Conservation (phyloP, 2,888 invertebrate genomes). For the Hanleya hanleyi region DNA sequence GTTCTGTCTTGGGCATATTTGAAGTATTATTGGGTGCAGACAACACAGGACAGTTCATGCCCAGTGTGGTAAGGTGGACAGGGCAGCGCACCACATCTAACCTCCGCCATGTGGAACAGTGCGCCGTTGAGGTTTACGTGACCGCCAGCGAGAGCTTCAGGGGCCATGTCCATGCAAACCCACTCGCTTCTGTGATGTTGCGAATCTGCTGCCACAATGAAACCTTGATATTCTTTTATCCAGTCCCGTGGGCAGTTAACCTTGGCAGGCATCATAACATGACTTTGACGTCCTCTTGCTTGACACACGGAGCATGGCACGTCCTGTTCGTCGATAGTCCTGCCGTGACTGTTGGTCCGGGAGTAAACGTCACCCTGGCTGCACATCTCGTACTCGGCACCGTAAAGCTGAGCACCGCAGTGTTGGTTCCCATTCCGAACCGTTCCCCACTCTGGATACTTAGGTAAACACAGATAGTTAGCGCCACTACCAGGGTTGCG, state of each 20-base stretch:
- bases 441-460: slow-evolving; percentile 17
- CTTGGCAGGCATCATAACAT: slow-evolving; percentile 33
- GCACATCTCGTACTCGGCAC: slow-evolving; percentile 25
- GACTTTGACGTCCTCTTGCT: slow-evolving; percentile 11
- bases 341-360: neutral
- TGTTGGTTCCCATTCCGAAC: neutral
- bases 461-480: slow-evolving; percentile 24
- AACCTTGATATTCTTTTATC: slow-evolving; percentile 33
- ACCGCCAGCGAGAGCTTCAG: slow-evolving; percentile 21
- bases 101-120: slow-evolving; percentile 26
- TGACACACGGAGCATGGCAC: slow-evolving; percentile 37
- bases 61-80: slow-evolving; percentile 27
- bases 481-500: slow-evolving; percentile 24
- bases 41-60: slow-evolving; percentile 25
- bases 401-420: slow-evolving; percentile 14
- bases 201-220: slow-evolving; percentile 18
- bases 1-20: no score
- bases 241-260: slow-evolving; percentile 29
- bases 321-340: slow-evolving; percentile 23
- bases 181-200: slow-evolving; percentile 21
- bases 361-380: neutral
- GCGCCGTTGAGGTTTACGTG: slow-evolving; percentile 21
- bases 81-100: slow-evolving; percentile 26
- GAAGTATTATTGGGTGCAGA: slow-evolving; percentile 23
- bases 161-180: slow-evolving; percentile 28